Base-by-base conservation (phyloP, 2,113 vertebrate genomes). In the Nibea albiflora region DNA sequence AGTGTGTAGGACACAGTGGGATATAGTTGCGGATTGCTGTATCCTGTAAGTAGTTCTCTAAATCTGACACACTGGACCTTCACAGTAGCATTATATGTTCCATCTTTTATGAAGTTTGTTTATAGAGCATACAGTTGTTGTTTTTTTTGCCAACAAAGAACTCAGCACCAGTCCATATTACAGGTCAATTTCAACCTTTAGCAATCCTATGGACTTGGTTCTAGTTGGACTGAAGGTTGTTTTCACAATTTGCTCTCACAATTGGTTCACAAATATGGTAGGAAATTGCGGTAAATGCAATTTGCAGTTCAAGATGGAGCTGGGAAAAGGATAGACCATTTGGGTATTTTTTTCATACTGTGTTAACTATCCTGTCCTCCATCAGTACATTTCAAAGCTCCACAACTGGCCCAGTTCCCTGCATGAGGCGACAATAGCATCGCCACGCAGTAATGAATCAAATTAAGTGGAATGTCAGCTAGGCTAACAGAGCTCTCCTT, bases 401-500 rank as follows among this genome's bases (percentile, higher is more conserved):
- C 26, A 73, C 83, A 68, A 84, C 79, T 91, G 89, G 85, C 90
- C 91, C 90, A 90, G 64, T 92, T 94, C 85, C 80, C 81, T 81
- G 88, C 90, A 88, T 86, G 90, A 78, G 79, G 88, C 88, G 39
- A 90, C 90, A 89, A 91, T 81, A 83, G 89, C 85, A 47, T 88
- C 88, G 66, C 80, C 71, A 75, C 54, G 20, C 83, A 85, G 84
- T 93, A 94, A 94, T 94, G 92, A 92, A 94, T 94, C 92, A 92
- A 92, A 93, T 95, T 90, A 92, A 92, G 88, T 94, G 91, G 88
- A 93, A 92, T 92, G 90, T 93, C 92, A 93, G 88, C 86, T 69
- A 66, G 78, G 78, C 74, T 88, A 93, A 94, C 92, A 87, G 76
- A 89, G 85, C 73, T 81, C 85, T 87, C 82, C 86, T 90, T 92